Base-by-base conservation (phyloP, 2,888 invertebrate genomes). In the Schrankia costaestrigalis region DNA sequence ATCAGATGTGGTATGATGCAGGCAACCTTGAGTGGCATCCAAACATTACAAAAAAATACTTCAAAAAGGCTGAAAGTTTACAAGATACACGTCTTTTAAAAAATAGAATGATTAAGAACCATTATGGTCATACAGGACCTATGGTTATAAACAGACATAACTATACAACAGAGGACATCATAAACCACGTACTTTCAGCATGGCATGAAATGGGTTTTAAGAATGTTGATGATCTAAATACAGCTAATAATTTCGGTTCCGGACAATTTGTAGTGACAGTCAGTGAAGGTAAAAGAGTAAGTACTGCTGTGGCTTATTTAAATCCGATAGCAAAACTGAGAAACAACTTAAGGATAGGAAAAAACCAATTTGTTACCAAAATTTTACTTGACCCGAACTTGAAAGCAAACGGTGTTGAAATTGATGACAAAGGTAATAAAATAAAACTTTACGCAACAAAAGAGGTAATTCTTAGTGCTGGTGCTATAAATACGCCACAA, bases 1-100 rank as follows among this genome's bases (percentile, higher is more conserved):
- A 81, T 37, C 71, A 88, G 33, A 58, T 63, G 9, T 91, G 91
- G 91, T 79, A 76, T 12, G 89, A 61, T 54, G 40, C 70, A 89
- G 44, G 77, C 68, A 49, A 89, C 7, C 11, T 1, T 11, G 89
- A 57, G 25, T 63, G 58, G 58, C 37, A 47, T 26, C 40, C 41
- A n/a, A 23, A 54, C 1, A 30, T 41, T 9, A 38, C 35, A 2
- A 28, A 31, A 8, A 15, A 43, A 32, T 58, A 52, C 32, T 49
- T 44, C 4, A 46, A 47, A 21, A 43, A 46, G 33, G 40, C 46
- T 2, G 59, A 59, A 41, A 41, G 9, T n/a, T 35, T 55, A 8
- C 43, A 45, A 41, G 36, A 51, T 27, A 19, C 18, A 0, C 0
- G 9, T n/a, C 25, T 35, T 6, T 34, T 29, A 21, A 34, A 23